A percentile compares a stretch with the other conserved stretches of the same genome.
Conservation (phyloP, 1,140 invertebrate species). For the Frieseomelitta varia region DNA sequence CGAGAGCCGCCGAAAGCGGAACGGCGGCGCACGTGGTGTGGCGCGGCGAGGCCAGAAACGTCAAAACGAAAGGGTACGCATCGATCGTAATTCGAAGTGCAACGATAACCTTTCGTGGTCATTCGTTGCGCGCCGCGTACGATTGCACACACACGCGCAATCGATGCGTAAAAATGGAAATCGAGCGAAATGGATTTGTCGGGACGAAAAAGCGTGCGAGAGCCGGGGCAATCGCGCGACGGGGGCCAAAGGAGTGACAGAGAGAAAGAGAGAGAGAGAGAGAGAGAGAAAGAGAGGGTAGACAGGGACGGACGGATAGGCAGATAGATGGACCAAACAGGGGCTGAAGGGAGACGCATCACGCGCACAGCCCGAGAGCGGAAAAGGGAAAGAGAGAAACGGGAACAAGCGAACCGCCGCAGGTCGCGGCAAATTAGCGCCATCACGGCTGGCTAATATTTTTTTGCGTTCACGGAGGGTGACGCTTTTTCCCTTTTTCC, state of each 20-base stretch:
- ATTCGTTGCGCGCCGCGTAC: slow-evolving; percentile 64
- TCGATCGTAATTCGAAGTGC: slow-evolving; percentile 75
- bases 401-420: slow-evolving; percentile 42
- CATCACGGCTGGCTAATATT: slow-evolving; percentile 65
- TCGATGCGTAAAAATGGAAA: slow-evolving; percentile 78
- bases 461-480: slow-evolving; percentile 56
- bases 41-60: slow-evolving; percentile 23
- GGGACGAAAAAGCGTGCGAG: slow-evolving; percentile 57
- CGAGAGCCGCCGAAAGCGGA: too few species aligned
- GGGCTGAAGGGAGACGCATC: background rate
- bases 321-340: slow-evolving; percentile 25
- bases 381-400: slow-evolving; percentile 29
- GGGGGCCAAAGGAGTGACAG: slow-evolving; percentile 17
- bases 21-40: background rate
- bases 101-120: slow-evolving; percentile 73
- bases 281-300: too few species aligned
- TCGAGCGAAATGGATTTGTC: slow-evolving; percentile 75
- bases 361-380: slow-evolving; percentile 13
- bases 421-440: slow-evolving; percentile 70
- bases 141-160: slow-evolving; percentile 62
- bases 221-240: slow-evolving; percentile 7
- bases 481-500: slow-evolving; percentile 29
- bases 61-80: slow-evolving; percentile 61
- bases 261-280: background rate
- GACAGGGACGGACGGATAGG: background rate